Evolutionary conservation across 2,113 vertebrate species (phyloP).

Genomic region (Semnornis frantzii): DNA sequence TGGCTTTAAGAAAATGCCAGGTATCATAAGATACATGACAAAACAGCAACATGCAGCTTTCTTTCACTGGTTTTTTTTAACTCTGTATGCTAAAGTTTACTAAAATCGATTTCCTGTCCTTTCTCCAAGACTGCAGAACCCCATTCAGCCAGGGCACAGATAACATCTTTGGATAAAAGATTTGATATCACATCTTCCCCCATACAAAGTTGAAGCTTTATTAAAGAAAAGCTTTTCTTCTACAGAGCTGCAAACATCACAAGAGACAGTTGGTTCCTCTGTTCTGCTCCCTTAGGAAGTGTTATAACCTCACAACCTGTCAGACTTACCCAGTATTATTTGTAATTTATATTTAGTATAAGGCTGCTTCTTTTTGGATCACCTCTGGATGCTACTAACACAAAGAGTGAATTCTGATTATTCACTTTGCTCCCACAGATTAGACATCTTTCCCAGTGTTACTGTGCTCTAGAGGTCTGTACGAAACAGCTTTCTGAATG

Average conservation of each 20-base stretch:
- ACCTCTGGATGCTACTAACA: not conserved
- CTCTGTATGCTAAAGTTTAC: not conserved
- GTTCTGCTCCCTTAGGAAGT: slow-evolving; percentile 11
- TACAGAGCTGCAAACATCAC: not conserved
- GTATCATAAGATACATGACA: not conserved
- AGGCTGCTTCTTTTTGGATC: not conserved
- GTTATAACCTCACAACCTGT: not conserved
- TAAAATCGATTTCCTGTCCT: slow-evolving; percentile 5
- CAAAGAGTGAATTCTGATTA: not conserved
- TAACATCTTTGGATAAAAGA: not conserved
- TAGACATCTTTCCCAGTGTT: not conserved
- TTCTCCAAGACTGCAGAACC: not conserved
- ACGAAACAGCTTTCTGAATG: not conserved
- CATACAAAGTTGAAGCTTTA: not conserved
- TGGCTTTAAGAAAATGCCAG: not conserved
- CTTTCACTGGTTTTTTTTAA: not conserved
- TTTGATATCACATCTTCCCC: not conserved
- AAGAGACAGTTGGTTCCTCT: slow-evolving; percentile 6
- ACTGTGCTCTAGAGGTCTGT: not conserved
- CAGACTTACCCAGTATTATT: not conserved
- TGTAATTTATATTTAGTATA: slow-evolving; percentile 10
- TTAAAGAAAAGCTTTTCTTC: slow-evolving; percentile 18
- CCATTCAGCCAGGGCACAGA: slow-evolving; percentile 24
- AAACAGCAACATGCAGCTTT: not conserved
- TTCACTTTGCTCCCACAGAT: not conserved